phyloP scores from a whole-genome alignment of 92 coral and sea anemone genomes.

The Micromussa lordhowensis region DNA sequence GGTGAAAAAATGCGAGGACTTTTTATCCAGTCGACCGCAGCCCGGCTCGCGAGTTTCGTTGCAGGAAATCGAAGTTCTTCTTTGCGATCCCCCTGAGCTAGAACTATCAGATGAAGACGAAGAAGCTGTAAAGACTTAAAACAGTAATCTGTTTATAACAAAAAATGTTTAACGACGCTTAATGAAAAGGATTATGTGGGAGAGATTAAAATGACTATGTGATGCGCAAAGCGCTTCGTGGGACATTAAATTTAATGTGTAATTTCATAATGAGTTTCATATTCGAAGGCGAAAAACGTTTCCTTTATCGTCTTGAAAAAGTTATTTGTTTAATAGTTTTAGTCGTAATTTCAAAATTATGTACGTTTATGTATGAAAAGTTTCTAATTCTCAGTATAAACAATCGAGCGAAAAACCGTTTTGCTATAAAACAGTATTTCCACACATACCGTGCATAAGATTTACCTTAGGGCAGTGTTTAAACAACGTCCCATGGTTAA shows the following conservation, averaged over 20 bases:
- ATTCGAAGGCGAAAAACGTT: neutral
- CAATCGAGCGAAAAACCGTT: neutral
- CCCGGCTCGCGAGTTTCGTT: slow-evolving; percentile 58
- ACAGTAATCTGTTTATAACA: neutral
- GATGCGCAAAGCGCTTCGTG: neutral
- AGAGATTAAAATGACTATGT: neutral
- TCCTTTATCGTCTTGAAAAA: neutral
- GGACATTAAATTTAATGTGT: neutral
- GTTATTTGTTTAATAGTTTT: neutral
- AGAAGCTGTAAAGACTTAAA: neutral
- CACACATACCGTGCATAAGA: neutral
- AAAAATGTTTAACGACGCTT: neutral
- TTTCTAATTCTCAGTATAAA: neutral
- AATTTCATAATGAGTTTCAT: neutral
- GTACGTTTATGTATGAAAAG: neutral
- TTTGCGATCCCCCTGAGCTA: slow-evolving; percentile 46
- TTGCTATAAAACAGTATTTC: neutral
- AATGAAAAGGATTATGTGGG: neutral
- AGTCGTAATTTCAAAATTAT: neutral
- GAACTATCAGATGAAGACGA: slow-evolving; percentile 35
- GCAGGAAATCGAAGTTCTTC: slow-evolving; percentile 59
- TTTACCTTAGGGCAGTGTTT: neutral
- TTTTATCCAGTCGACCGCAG: slow-evolving; percentile 50
- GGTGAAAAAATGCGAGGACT: slow-evolving; percentile 33
- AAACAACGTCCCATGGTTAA: neutral